Percentiles rank a stretch among this genome's conserved stretches.
Conservation (phyloP, 2,888 invertebrate genomes). For the Apotomis betuletana region DNA sequence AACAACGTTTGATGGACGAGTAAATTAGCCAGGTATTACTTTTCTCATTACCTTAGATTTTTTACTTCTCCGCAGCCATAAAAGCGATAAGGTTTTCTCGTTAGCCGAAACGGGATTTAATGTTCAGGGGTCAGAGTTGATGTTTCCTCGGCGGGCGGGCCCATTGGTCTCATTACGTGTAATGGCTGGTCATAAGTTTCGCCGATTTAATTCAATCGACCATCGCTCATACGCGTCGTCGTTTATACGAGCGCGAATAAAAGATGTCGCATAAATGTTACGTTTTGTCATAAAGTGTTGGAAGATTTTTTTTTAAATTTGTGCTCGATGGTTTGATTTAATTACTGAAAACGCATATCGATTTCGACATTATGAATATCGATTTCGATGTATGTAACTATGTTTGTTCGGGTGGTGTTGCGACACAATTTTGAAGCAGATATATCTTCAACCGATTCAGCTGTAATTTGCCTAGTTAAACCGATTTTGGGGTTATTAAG, state of each 20-base stretch:
- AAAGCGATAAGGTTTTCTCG: conserved; percentile 44
- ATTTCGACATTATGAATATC: too few species aligned
- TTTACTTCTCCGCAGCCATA: conserved; percentile 47
- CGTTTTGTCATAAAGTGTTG: conserved; percentile 30
- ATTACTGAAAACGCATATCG: background rate
- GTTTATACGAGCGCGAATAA: conserved; percentile 55
- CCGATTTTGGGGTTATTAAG: too few species aligned
- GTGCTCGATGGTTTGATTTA: conserved; percentile 4
- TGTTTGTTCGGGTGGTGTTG: too few species aligned
- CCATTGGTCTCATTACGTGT: conserved; percentile 59
- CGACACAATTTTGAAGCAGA: too few species aligned
- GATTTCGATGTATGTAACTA: too few species aligned
- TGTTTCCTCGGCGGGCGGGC: conserved; percentile 43
- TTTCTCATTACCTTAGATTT: conserved; percentile 41
- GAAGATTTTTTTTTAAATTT: conserved; percentile 24
- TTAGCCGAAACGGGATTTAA: conserved; percentile 45
- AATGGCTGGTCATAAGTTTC: conserved; percentile 61
- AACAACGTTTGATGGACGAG: conserved; percentile 36
- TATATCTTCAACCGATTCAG: too few species aligned
- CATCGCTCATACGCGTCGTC: conserved; percentile 56
- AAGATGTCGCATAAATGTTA: conserved; percentile 45
- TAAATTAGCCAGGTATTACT: conserved; percentile 38
- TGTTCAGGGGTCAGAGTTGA: conserved; percentile 44
- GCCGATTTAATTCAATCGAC: conserved; percentile 62
- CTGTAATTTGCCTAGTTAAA: too few species aligned